phyloP scores from a whole-genome alignment of 1,140 invertebrate genomes.

The Limonius californicus region DNA sequence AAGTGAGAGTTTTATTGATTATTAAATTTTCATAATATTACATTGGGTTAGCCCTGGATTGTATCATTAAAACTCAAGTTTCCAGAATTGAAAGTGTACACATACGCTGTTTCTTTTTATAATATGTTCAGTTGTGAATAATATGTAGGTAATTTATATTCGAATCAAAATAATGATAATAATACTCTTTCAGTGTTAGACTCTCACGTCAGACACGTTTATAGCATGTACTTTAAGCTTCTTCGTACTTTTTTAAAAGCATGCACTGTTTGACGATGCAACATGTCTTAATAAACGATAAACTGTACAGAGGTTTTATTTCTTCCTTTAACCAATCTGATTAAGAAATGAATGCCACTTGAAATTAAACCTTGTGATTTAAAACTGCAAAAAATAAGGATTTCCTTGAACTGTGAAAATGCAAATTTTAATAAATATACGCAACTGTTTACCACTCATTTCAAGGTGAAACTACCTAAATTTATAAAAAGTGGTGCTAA shows the following conservation, averaged over 20 bases:
- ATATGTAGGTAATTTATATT: neutral
- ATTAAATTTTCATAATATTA: too few species aligned
- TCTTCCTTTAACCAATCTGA: too few species aligned
- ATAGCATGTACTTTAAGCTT: slow-evolving; percentile 5
- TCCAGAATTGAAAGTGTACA: neutral
- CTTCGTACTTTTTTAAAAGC: slow-evolving; percentile 5
- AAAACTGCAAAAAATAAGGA: too few species aligned
- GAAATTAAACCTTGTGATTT: too few species aligned
- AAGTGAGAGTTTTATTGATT: too few species aligned
- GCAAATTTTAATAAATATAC: too few species aligned
- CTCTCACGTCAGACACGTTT: neutral
- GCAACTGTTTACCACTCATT: too few species aligned
- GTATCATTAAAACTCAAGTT: neutral
- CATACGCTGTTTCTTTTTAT: neutral
- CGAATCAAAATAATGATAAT: neutral
- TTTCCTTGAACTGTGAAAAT: too few species aligned
- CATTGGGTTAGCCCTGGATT: neutral
- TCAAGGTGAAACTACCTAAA: too few species aligned
- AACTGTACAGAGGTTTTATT: too few species aligned
- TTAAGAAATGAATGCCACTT: too few species aligned
- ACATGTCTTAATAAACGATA: slow-evolving; percentile 6
- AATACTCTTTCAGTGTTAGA: neutral
- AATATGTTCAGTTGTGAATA: neutral
- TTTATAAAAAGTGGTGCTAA: too few species aligned
- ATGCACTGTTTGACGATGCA: slow-evolving; percentile 8